A percentile compares a stretch with the other conserved stretches of the same genome.
Evolutionary conservation across 2,113 vertebrate genomes (phyloP).

Genomic region (Hipposideros armiger): DNA sequence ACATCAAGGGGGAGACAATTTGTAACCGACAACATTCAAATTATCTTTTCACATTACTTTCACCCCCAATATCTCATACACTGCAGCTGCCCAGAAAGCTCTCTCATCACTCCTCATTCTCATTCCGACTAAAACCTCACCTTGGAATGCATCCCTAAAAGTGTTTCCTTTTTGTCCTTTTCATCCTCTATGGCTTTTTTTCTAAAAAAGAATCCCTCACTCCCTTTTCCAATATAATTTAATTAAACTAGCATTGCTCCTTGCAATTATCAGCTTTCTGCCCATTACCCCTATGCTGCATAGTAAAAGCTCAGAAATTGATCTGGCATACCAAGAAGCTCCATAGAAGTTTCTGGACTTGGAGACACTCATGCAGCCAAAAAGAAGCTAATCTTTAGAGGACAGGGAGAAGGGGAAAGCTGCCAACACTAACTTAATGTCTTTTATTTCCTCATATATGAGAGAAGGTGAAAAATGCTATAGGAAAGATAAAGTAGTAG

Average conservation of each 20-base stretch:
- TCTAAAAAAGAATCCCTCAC: neutral
- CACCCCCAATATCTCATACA: neutral
- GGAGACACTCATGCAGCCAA: neutral
- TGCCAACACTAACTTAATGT: neutral
- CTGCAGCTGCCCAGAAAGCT: neutral
- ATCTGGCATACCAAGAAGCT: neutral
- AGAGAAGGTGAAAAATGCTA: neutral
- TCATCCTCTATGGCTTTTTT: neutral
- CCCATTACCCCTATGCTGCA: neutral
- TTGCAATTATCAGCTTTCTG: neutral
- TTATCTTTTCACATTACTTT: conserved; percentile 12
- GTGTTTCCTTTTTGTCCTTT: neutral
- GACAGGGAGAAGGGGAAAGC: neutral
- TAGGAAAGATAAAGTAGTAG: neutral
- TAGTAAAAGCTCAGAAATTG: neutral
- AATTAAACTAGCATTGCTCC: neutral
- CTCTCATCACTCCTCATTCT: neutral
- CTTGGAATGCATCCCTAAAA: neutral
- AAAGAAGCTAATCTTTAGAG: neutral
- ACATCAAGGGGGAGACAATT: neutral
- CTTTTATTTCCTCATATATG: neutral
- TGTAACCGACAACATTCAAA: neutral
- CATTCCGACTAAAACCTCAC: neutral
- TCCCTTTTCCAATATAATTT: neutral
- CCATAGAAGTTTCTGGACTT: neutral